Percentiles rank a stretch among this genome's conserved stretches.
These are phyloP conservation scores for Tetrax tetrax DNA, from an alignment of 2,113 vertebrate species.

Conservation along the genomic window DNA sequence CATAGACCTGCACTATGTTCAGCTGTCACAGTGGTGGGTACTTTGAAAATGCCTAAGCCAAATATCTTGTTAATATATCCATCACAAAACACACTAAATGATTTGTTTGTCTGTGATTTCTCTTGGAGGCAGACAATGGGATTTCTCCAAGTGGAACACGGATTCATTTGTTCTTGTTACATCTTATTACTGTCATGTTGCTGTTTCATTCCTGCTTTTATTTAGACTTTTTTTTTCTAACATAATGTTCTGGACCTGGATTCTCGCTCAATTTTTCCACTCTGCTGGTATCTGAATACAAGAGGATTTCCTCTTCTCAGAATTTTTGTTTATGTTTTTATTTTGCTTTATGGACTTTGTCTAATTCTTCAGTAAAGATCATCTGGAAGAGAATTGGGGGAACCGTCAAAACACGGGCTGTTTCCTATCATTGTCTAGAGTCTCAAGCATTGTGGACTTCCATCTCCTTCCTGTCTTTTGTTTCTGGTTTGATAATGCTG, in stretches of 20 bases:
- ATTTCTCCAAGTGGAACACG: neutral
- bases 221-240: neutral
- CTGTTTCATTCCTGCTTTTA: neutral
- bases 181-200: neutral
- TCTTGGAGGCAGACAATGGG: neutral
- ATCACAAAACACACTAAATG: neutral
- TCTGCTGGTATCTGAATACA: neutral
- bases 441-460: constrained; percentile 22
- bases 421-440: constrained; percentile 49
- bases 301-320: constrained; percentile 36
- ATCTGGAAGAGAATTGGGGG: constrained; percentile 28
- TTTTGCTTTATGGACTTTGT: constrained; percentile 34
- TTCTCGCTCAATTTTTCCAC: constrained; percentile 27
- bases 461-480: constrained; percentile 62
- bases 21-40: neutral
- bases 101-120: neutral
- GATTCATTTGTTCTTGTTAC: neutral
- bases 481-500: constrained; percentile 24
- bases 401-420: constrained; percentile 17
- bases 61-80: neutral
- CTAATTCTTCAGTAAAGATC: constrained; percentile 3
- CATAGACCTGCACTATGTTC: neutral
- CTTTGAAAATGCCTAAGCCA: neutral
- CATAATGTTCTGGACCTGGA: neutral
- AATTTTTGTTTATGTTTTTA: constrained; percentile 31